These are phyloP conservation scores for Chaetura pelagica DNA, from an alignment of 2,113 vertebrate species.

Conservation along the genomic window DNA sequence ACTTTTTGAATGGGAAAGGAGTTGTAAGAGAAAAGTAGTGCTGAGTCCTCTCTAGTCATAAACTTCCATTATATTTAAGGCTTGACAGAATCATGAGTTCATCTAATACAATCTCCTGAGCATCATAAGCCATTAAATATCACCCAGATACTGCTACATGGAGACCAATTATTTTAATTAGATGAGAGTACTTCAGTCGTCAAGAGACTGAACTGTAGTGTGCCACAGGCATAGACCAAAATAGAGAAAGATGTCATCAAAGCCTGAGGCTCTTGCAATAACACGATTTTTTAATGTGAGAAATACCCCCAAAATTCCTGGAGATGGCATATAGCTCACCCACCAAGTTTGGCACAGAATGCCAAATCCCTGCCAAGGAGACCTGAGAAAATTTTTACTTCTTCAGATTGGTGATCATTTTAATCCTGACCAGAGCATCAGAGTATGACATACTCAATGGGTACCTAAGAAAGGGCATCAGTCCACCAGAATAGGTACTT, in stretches of 20 bases:
- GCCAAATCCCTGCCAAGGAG: background rate
- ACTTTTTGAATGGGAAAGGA: background rate
- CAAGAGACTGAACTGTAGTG: background rate
- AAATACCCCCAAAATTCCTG: background rate
- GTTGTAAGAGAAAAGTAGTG: background rate
- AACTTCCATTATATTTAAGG: background rate
- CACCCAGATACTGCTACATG: slow-evolving; percentile 18
- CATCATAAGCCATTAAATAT: slow-evolving; percentile 25
- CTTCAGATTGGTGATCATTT: background rate
- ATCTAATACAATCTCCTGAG: slow-evolving; percentile 23
- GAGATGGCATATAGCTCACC: background rate
- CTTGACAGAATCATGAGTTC: slow-evolving; percentile 6
- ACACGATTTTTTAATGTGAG: background rate
- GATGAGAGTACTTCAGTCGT: background rate
- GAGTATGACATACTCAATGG: background rate
- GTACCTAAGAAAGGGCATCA: background rate
- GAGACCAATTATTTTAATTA: slow-evolving; percentile 62
- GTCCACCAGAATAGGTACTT: background rate
- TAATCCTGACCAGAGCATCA: background rate
- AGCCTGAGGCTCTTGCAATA: background rate
- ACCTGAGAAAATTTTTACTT: background rate
- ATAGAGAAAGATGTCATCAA: slow-evolving; percentile 22
- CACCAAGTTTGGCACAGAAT: background rate
- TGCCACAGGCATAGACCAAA: slow-evolving; percentile 3
- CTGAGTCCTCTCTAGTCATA: background rate